Conservation (phyloP, 2,113 vertebrate species). For the Terrapene triunguis region DNA sequence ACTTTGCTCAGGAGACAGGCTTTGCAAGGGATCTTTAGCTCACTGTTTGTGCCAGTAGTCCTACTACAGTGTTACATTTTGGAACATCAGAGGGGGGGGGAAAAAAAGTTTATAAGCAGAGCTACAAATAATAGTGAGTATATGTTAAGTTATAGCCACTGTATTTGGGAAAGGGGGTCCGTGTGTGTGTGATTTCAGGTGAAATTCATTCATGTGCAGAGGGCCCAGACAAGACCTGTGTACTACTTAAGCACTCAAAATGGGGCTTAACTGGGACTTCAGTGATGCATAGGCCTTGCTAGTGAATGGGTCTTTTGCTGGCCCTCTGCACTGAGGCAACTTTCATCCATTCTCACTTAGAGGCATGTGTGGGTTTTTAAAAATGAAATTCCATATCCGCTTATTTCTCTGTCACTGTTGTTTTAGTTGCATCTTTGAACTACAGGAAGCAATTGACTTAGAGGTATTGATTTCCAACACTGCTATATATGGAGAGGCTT, state of each 20-base stretch:
- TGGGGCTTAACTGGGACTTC: background rate
- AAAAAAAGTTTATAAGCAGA: background rate
- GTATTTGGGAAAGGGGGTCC: background rate
- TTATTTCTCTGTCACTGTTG: background rate
- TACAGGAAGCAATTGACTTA: background rate
- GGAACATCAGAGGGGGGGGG: background rate
- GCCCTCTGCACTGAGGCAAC: background rate
- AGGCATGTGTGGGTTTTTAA: background rate
- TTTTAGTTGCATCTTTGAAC: slow-evolving; percentile 28
- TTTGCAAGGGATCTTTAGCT: background rate
- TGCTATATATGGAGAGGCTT: slow-evolving; percentile 23
- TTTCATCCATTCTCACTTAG: background rate
- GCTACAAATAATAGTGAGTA: background rate
- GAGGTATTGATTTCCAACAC: background rate
- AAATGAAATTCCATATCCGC: slow-evolving; percentile 3
- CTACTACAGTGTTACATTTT: background rate
- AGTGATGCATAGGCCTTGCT: background rate
- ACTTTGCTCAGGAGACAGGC: background rate
- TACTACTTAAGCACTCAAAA: background rate
- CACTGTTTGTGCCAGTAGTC: background rate
- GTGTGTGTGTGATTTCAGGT: background rate
- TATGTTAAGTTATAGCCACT: background rate
- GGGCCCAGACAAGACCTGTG: background rate
- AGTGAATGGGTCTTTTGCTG: background rate
- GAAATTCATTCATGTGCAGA: background rate